Percentiles rank a stretch among this genome's conserved stretches.
Conservation (phyloP, 64 coral and sea anemone genomes). For the Montipora foliosa region DNA sequence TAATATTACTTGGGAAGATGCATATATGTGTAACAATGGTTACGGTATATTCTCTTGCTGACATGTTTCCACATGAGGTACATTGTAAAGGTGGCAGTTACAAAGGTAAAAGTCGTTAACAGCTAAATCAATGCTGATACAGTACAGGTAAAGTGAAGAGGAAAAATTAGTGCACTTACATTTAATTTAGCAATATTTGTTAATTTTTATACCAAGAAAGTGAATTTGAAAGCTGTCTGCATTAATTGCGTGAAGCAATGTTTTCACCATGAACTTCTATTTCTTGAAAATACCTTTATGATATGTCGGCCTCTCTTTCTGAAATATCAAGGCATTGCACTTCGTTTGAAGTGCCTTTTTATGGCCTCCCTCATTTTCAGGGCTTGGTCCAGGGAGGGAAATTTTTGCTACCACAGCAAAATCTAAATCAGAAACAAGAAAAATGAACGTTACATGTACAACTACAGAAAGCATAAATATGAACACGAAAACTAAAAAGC, state of each 20-base stretch:
- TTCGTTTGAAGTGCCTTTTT: neutral
- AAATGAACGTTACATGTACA: neutral
- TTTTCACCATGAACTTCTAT: neutral
- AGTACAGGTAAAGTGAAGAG: too few relatives aligned
- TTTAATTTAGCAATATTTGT: neutral
- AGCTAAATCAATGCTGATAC: too few relatives aligned
- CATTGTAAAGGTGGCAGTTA: too few relatives aligned
- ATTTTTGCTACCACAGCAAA: slow-evolving; percentile 40
- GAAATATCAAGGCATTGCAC: slow-evolving; percentile 15
- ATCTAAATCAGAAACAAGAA: slow-evolving; percentile 1
- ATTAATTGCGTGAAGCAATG: neutral
- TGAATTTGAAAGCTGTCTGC: neutral
- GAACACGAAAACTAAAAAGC: too few relatives aligned
- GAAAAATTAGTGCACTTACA: too few relatives aligned
- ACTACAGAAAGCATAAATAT: too few relatives aligned
- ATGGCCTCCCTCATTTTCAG: neutral
- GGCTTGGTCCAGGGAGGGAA: neutral
- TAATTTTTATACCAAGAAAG: too few relatives aligned
- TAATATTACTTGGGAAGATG: neutral
- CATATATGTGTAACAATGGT: too few relatives aligned
- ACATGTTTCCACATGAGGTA: too few relatives aligned
- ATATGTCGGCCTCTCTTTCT: slow-evolving; percentile 29
- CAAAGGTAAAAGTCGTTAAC: too few relatives aligned
- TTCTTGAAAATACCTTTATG: slow-evolving; percentile 25
- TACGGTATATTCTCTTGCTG: too few relatives aligned